Evolutionary conservation across 2,113 vertebrate species (phyloP).

Genomic region (Corvus moneduloides): DNA sequence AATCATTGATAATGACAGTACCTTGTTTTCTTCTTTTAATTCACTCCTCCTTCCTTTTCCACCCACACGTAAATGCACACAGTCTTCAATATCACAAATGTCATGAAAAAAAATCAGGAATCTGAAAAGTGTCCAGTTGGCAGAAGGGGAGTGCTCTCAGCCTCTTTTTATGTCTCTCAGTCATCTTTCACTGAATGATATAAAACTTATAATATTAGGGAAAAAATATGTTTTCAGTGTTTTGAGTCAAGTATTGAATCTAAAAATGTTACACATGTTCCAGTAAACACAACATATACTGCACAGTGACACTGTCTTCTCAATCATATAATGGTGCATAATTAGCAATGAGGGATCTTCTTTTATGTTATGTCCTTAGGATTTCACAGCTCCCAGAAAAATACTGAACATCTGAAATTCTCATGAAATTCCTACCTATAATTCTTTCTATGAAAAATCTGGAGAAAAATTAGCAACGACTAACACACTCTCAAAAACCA

Average conservation of each 20-base stretch:
- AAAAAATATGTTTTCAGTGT: not conserved
- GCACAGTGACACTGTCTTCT: not conserved
- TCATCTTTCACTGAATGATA: not conserved
- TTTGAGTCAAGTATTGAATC: not conserved
- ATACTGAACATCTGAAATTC: not conserved
- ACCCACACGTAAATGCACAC: not conserved
- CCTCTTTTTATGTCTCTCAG: not conserved
- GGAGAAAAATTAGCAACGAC: not conserved
- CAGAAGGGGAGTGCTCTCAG: not conserved
- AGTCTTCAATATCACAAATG: not conserved
- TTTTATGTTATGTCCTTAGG: not conserved
- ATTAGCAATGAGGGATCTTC: not conserved
- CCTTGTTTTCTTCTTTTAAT: not conserved
- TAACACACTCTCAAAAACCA: not conserved
- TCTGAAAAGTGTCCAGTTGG: not conserved
- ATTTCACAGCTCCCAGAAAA: not conserved
- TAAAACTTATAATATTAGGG: not conserved
- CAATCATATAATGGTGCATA: not conserved
- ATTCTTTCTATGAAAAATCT: not conserved
- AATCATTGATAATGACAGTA: not conserved
- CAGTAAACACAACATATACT: not conserved
- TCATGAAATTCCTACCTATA: rapidly evolving
- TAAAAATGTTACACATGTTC: not conserved
- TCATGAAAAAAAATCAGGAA: not conserved
- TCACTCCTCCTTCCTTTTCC: not conserved